Percentiles rank a stretch among this genome's conserved stretches.
These are phyloP conservation scores for Hydrotaea diabolus DNA, from an alignment of 2,888 invertebrate species.

Conservation along the genomic window DNA sequence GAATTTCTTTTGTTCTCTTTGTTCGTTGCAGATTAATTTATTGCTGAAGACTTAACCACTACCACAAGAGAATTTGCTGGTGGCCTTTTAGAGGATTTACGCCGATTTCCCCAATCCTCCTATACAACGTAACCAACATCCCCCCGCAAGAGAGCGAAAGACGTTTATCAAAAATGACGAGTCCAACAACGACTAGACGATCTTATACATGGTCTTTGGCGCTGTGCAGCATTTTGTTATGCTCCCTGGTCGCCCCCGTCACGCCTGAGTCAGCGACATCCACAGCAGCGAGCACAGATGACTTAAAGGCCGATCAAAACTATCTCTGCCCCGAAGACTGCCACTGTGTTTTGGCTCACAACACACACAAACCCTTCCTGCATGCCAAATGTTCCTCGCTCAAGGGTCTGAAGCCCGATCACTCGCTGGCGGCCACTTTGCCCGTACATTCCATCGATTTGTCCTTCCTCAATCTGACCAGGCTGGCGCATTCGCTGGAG, in stretches of 20 bases:
- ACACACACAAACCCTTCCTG: constrained; percentile 73
- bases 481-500: constrained; percentile 82
- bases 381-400: constrained; percentile 79
- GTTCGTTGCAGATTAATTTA: constrained; percentile 3
- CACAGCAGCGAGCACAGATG: constrained; percentile 30
- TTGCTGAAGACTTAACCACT: constrained; percentile 30
- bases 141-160: constrained; percentile 29
- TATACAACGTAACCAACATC: not conserved
- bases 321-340: constrained; percentile 77
- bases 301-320: constrained; percentile 59
- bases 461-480: constrained; percentile 84
- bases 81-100: not conserved
- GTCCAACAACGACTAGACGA: constrained; percentile 51
- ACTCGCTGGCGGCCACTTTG: constrained; percentile 69
- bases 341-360: constrained; percentile 72
- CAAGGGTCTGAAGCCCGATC: constrained; percentile 71
- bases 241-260: constrained; percentile 41
- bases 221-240: constrained; percentile 51
- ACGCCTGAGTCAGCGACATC: constrained; percentile 35
- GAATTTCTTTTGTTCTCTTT: not conserved
- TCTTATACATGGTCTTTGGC: constrained; percentile 51
- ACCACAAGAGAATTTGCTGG: constrained; percentile 20
- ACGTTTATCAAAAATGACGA: constrained; percentile 45
- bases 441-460: constrained; percentile 83
- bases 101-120: constrained; percentile 28